Percentiles rank a stretch among this genome's conserved stretches.
phyloP scores from a whole-genome alignment of 2,888 invertebrate genomes.

The Phengaris arion region DNA sequence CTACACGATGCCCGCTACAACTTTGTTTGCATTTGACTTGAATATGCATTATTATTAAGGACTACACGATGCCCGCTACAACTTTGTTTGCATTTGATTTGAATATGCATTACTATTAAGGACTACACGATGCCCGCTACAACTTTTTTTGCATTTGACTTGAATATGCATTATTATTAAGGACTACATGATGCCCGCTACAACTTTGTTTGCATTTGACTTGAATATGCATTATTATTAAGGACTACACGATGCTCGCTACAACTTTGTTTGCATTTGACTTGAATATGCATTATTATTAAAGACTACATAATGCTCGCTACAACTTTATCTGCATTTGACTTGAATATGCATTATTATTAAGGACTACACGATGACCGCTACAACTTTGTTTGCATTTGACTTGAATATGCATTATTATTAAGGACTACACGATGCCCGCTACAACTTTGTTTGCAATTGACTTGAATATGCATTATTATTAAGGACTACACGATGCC shows the following conservation, averaged over 20 bases:
- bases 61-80: too few relatives aligned
- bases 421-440: too few relatives aligned
- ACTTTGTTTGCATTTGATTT: not conserved
- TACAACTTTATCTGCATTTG: not conserved
- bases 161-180: not conserved
- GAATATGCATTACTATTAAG: not conserved
- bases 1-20: too few relatives aligned
- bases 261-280: not conserved
- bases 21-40: not conserved
- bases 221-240: not conserved
- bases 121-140: too few relatives aligned
- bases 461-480: not conserved
- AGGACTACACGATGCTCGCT: too few relatives aligned
- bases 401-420: not conserved
- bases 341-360: not conserved
- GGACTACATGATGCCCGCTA: too few relatives aligned
- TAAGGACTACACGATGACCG: too few relatives aligned
- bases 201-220: not conserved
- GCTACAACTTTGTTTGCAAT: not conserved
- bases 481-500: too few relatives aligned
- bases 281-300: not conserved
- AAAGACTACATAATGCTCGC: too few relatives aligned
- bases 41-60: not conserved
- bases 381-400: not conserved
- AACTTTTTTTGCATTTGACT: not conserved